Percentiles rank a stretch among this genome's conserved stretches.
These are phyloP conservation scores for Myotis lucifugus DNA, from an alignment of 2,113 vertebrate genomes.

Conservation along the genomic window DNA sequence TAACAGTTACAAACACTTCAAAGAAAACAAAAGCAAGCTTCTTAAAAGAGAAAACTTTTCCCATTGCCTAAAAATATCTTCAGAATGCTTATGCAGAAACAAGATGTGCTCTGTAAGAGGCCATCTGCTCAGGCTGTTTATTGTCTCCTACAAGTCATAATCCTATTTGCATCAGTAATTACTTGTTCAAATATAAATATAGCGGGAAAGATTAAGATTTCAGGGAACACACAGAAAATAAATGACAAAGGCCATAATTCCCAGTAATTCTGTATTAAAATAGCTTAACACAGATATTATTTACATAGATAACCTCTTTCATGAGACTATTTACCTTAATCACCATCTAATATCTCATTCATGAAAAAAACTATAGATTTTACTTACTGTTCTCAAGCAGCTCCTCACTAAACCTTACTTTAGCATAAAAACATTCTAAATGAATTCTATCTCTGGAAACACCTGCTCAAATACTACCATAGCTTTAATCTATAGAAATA, in stretches of 20 bases:
- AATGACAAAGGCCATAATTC: neutral
- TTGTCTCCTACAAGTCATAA: conserved; percentile 63
- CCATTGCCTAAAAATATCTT: conserved; percentile 39
- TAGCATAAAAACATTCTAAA: conserved; percentile 25
- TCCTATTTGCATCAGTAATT: conserved; percentile 66
- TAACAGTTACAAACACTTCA: conserved; percentile 11
- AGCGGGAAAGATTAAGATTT: conserved; percentile 55
- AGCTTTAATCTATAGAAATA: conserved; percentile 16
- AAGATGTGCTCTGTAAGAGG: conserved; percentile 47
- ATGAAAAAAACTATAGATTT: conserved; percentile 33
- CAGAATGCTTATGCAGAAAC: conserved; percentile 22
- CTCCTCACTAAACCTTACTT: conserved; percentile 9
- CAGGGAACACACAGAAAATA: conserved; percentile 36
- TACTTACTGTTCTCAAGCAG: conserved; percentile 34
- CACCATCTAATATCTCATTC: neutral
- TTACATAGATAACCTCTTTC: conserved; percentile 1
- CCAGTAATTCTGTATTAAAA: conserved; percentile 25
- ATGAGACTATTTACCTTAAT: neutral
- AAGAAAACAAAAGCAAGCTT: conserved; percentile 38
- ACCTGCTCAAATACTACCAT: neutral
- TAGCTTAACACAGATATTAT: neutral
- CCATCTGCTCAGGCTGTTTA: conserved; percentile 66
- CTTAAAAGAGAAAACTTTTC: conserved; percentile 26
- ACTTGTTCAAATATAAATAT: conserved; percentile 51
- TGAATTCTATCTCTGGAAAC: conserved; percentile 47